A percentile compares a stretch with the other conserved stretches of the same genome.
phyloP scores from a whole-genome alignment of 2,113 vertebrate genomes.

The Ctenomys sociabilis region DNA sequence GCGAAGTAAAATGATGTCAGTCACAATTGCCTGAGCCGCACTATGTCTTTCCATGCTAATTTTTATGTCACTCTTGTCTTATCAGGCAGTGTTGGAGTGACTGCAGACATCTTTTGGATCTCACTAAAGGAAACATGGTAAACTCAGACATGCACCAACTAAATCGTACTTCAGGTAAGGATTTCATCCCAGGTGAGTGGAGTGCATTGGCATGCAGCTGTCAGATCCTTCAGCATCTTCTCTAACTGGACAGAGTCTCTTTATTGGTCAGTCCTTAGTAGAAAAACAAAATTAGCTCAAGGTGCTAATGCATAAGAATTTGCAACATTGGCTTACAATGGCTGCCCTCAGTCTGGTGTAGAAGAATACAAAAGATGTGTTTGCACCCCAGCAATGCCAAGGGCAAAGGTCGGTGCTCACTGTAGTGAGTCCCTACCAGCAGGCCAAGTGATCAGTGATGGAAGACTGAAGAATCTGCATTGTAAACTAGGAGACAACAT shows the following conservation, averaged over 20 bases:
- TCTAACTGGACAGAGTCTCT: background rate
- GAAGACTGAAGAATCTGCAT: background rate
- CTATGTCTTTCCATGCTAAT: background rate
- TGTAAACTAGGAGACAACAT: background rate
- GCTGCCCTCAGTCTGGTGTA: background rate
- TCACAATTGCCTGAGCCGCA: background rate
- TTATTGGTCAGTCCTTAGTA: background rate
- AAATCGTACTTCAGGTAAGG: background rate
- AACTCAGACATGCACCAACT: background rate
- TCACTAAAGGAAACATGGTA: background rate
- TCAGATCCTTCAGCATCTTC: background rate
- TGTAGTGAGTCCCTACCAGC: background rate
- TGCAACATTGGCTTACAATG: background rate
- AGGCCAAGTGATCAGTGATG: background rate
- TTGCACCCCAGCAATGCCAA: background rate
- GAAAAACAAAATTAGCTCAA: background rate
- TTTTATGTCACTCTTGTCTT: background rate
- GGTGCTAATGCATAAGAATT: background rate
- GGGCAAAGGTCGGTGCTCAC: background rate
- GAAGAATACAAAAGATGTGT: background rate
- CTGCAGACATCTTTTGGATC: background rate
- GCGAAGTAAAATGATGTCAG: background rate
- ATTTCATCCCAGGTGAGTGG: background rate
- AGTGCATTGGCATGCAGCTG: background rate
- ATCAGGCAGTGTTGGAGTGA: background rate